A percentile compares a stretch with the other conserved stretches of the same genome.
Evolutionary conservation across 1,140 invertebrate species (phyloP).

Genomic region (Whitmania pigra): DNA sequence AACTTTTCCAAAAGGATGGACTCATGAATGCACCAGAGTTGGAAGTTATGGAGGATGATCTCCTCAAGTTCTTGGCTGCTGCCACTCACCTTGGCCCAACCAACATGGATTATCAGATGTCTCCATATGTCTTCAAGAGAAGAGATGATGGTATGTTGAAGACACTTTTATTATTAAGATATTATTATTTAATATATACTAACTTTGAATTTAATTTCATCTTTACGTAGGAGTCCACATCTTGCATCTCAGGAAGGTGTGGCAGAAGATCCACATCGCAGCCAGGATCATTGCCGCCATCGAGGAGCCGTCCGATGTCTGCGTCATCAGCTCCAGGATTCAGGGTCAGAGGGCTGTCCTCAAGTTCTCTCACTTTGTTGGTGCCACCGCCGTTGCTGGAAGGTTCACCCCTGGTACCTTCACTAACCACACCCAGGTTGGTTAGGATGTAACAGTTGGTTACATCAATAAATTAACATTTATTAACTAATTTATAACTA

Average conservation of each 20-base stretch:
- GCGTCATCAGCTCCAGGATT: constrained; percentile 82
- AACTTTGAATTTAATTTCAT: no score
- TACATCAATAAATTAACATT: not conserved
- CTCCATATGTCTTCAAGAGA: constrained; percentile 84
- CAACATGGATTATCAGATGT: constrained; percentile 87
- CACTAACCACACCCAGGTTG: constrained; percentile 77
- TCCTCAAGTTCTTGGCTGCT: constrained; percentile 90
- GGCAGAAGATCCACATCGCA: constrained; percentile 92
- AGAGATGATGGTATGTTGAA: constrained; percentile 62
- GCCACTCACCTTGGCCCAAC: constrained; percentile 81
- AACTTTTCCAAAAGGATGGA: no score
- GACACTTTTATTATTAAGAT: constrained; percentile 1
- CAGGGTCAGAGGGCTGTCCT: constrained; percentile 91
- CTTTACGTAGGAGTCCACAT: constrained; percentile 80
- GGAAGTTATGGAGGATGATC: constrained; percentile 59
- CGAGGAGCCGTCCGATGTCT: constrained; percentile 88
- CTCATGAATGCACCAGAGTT: no score
- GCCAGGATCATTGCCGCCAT: constrained; percentile 94
- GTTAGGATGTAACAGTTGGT: not conserved
- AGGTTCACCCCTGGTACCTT: constrained; percentile 97
- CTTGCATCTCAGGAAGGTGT: constrained; percentile 88
- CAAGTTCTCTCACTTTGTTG: constrained; percentile 92
- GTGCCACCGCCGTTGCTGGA: constrained; percentile 93
- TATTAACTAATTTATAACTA: no score
- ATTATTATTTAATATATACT: no score